Percentiles rank a stretch among this genome's conserved stretches.
These are phyloP conservation scores for Torymus aiolomorphi DNA, from an alignment of 2,888 invertebrate genomes.

Conservation along the genomic window DNA sequence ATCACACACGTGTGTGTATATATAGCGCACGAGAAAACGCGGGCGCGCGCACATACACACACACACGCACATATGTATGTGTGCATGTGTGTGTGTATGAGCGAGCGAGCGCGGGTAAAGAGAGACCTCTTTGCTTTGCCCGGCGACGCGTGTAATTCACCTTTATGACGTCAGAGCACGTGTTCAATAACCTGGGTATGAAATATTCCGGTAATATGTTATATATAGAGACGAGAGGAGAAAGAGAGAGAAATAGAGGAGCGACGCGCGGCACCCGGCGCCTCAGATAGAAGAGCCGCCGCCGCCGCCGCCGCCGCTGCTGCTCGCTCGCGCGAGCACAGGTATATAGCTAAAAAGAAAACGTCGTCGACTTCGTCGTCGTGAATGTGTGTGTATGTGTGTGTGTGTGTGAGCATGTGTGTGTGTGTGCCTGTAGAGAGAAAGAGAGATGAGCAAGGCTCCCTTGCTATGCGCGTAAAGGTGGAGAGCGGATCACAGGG, in stretches of 20 bases:
- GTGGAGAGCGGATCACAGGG: no score
- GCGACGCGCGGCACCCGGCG: conserved; percentile 4
- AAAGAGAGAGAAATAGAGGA: conserved; percentile 4
- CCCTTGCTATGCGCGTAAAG: no score
- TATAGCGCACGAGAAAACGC: neutral
- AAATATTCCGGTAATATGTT: conserved; percentile 56
- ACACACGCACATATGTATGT: neutral
- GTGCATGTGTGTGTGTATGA: neutral
- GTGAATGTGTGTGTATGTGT: no score
- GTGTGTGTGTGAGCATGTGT: no score
- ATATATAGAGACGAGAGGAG: conserved; percentile 39
- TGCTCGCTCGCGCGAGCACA: no score
- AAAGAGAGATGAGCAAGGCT: no score
- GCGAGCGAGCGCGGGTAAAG: conserved; percentile 38
- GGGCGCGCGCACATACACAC: neutral
- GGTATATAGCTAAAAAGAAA: no score
- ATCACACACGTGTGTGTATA: neutral
- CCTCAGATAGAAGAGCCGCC: no score
- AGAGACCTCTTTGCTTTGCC: conserved; percentile 68
- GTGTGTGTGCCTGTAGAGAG: no score
- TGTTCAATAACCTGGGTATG: conserved; percentile 56
- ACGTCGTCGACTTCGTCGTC: no score
- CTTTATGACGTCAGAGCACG: conserved; percentile 72
- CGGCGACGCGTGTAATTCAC: conserved; percentile 72
- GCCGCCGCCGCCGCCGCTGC: no score